Evolutionary conservation across 2,797 vertebrate species (phyloP), one percentile per base, ranked within the genome.

Genomic region (Epinephelus malabaricus): DNA sequence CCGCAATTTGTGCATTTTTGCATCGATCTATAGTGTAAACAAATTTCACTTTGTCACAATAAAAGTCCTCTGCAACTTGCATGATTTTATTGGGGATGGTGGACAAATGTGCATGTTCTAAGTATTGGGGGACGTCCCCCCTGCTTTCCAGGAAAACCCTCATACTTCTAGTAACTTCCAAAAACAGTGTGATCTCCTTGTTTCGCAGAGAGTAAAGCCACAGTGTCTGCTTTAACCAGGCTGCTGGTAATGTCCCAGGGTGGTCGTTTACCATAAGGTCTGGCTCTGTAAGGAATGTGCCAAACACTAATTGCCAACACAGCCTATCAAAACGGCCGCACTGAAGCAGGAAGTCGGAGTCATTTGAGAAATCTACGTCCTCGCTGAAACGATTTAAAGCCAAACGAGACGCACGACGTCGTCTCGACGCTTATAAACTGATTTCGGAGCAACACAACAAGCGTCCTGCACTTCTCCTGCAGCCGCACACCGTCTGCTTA

Each of bases 251-350:
- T 4, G 79, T 79, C 82, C 83, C 71, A 72, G 15, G 82, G 81
- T 86, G 85, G 61, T 83, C 66, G 71, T 86, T 86, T n/a, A 59
- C 81, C 75, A 78, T 49, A 65, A 56, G 46, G 70, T 73, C 79
- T 30, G 62, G 80, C 82, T 73, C 83, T 27, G 64, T 19, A 0
- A 86, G 86, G 89, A 93, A 90, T 86, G 87, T 84, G 88, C 89
- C 89, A 90, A 90, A 85, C 88, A 14, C 88, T 92, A 91, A 93
- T 93, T 91, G 82, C 87, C 86, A 89, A 89, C 88, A 67, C 91
- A 91, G 86, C 90, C 91, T 86, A 92, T 92, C 86, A 90, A 86
- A 84, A 78, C 85, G 78, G 80, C 76, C 72, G 79, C 83, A 80
- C 79, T 8, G 82, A 87, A 88, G 81, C 87, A 89, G 91, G 91